phyloP scores from a whole-genome alignment of 2,888 invertebrate genomes.

The Drosophila incognita region DNA sequence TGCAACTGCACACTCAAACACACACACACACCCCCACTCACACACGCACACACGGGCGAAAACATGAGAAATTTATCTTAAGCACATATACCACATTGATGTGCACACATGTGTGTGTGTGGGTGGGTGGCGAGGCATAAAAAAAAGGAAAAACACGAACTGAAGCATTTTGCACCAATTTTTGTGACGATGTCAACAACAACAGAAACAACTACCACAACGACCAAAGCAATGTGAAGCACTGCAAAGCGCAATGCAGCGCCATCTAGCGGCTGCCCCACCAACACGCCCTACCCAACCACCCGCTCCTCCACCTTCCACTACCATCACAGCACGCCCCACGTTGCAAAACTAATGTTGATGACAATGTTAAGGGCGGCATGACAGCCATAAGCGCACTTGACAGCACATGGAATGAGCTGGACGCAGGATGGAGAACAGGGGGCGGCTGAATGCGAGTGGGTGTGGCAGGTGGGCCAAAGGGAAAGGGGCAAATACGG shows the following conservation, averaged over 20 bases:
- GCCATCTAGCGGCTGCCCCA: conserved; percentile 49
- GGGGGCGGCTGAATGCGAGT: not conserved
- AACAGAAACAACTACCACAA: conserved; percentile 40
- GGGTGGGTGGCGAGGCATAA: conserved; percentile 17
- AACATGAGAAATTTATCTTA: conserved; percentile 51
- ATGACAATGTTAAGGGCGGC: conserved; percentile 83
- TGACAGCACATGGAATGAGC: conserved; percentile 59
- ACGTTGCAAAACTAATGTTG: conserved; percentile 74
- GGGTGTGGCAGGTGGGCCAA: not conserved
- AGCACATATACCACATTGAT: conserved; percentile 48
- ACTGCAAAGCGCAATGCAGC: conserved; percentile 26
- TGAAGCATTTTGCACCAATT: conserved; percentile 80
- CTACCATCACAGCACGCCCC: not conserved
- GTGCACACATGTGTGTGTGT: conserved; percentile 1
- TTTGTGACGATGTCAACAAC: conserved; percentile 75
- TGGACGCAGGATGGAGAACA: not conserved
- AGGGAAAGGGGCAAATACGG: conserved; percentile 19
- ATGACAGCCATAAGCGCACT: conserved; percentile 81
- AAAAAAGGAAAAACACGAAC: conserved; percentile 22
- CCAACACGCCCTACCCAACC: not conserved
- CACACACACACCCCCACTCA: conserved; percentile 12
- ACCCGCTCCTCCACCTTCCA: not conserved
- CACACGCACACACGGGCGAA: conserved; percentile 16
- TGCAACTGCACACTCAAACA: conserved; percentile 5
- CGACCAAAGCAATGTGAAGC: conserved; percentile 36